These are phyloP conservation scores for Gibbula magus DNA, from an alignment of 2,888 invertebrate genomes.

Conservation along the genomic window DNA sequence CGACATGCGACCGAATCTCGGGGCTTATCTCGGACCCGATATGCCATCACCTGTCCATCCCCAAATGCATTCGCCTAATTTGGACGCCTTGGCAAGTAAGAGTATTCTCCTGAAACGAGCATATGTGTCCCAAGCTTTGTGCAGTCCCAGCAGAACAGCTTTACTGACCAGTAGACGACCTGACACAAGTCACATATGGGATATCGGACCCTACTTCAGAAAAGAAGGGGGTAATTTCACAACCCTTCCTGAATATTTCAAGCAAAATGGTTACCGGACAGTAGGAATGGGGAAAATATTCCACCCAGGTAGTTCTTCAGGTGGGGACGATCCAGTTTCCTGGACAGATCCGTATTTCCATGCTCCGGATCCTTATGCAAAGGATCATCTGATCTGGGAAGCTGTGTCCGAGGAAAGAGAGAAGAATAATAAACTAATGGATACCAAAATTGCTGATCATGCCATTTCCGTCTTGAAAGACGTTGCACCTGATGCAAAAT, in stretches of 20 bases:
- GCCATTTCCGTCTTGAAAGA: constrained; percentile 35
- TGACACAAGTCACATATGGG: constrained; percentile 45
- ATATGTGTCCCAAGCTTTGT: constrained; percentile 34
- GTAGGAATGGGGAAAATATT: constrained; percentile 44
- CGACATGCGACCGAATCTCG: constrained; percentile 43
- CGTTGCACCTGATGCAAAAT: constrained; percentile 18
- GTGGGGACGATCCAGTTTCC: constrained; percentile 15
- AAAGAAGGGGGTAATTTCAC: constrained; percentile 45
- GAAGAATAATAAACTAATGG: constrained; percentile 23
- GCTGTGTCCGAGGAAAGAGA: not conserved
- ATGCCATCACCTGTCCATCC: constrained; percentile 32
- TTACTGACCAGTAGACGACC: constrained; percentile 44
- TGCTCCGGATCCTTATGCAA: not conserved
- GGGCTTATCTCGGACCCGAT: not conserved
- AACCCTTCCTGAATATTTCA: constrained; percentile 50
- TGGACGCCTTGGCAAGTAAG: constrained; percentile 35
- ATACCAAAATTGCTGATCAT: constrained; percentile 35
- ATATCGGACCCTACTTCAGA: constrained; percentile 43
- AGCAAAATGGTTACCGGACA: constrained; percentile 40
- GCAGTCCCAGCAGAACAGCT: constrained; percentile 34
- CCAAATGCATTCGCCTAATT: constrained; percentile 38
- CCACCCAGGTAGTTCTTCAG: constrained; percentile 27
- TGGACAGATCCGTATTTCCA: constrained; percentile 21
- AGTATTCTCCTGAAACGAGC: constrained; percentile 39
- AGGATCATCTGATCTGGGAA: not conserved